These are phyloP conservation scores for Tragelaphus oryx DNA, from an alignment of 2,797 vertebrate genomes.

Conservation along the genomic window DNA sequence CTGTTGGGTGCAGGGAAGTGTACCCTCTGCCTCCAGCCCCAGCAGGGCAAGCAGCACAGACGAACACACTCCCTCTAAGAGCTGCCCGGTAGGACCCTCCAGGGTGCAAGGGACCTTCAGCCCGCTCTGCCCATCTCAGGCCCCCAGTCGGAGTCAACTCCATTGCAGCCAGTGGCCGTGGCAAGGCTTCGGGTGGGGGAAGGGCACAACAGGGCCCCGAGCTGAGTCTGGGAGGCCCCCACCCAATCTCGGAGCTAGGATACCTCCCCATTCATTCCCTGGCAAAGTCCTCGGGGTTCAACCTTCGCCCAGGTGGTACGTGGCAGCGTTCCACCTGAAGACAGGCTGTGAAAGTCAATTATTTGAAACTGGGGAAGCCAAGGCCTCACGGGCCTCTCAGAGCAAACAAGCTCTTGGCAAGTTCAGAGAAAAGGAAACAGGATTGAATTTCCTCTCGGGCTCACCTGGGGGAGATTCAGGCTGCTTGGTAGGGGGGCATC, in stretches of 20 bases:
- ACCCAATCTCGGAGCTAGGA: neutral
- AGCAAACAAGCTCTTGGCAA: constrained; percentile 72
- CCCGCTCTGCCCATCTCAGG: neutral
- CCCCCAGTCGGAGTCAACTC: neutral
- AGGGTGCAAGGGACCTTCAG: rapidly evolving
- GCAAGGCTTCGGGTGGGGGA: neutral
- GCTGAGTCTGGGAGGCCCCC: neutral
- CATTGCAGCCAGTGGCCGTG: neutral
- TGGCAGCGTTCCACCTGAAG: constrained; percentile 33
- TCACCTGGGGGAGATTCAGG: constrained; percentile 48
- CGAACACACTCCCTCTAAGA: neutral
- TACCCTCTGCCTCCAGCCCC: neutral
- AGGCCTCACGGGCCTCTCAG: constrained; percentile 46
- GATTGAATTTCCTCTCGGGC: constrained; percentile 64
- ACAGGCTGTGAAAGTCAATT: constrained; percentile 62
- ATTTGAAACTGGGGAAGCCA: constrained; percentile 49
- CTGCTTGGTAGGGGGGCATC: neutral
- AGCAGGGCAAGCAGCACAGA: neutral
- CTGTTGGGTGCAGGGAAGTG: neutral
- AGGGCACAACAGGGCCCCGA: neutral
- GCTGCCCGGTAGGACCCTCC: neutral
- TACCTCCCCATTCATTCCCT: neutral
- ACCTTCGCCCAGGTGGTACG: constrained; percentile 2
- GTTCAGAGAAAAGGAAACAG: constrained; percentile 46
- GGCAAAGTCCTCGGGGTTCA: neutral